Base-by-base conservation (phyloP, 2,888 invertebrate genomes). In the Orchesellides sinensis region DNA sequence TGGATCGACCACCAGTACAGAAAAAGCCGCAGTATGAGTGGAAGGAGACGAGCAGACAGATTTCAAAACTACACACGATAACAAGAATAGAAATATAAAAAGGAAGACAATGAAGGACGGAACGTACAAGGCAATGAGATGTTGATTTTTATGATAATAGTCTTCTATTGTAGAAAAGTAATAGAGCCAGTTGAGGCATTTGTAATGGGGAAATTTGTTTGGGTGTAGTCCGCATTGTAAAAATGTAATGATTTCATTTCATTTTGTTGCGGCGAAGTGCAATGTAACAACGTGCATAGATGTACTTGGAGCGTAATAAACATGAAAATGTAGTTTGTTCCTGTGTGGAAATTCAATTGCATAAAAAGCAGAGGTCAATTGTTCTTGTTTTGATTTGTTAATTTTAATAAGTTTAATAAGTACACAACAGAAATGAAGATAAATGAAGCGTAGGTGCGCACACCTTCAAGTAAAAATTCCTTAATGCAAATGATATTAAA, bases 1-100 rank as follows among this genome's bases (percentile, higher is more conserved):
- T 59, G 45, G 54, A 79, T 70, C 79, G 79, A 79, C 79, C 70
- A 79, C 79, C 79, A 79, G 21, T 65, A 63, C 32, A 59, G 77
- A 40, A 32, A 47, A 8, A 17, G 32, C 61, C 14, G 61, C 56
- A 25, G 49, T 12, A 6, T 8, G 35, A 47, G 47, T n/a, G 47
- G n/a, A n/a, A n/a, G n/a, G n/a, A n/a, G n/a, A n/a, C n/a, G n/a
- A n/a, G n/a, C n/a, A n/a, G n/a, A n/a, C n/a, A n/a, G n/a, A n/a
- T n/a, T n/a, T n/a, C n/a, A n/a, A n/a, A n/a, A n/a, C n/a, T n/a
- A n/a, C n/a, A n/a, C n/a, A n/a, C n/a, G 54, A 21, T 21, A 10
- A 23, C 19, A 21, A 4, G 5, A 23, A 3, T 54, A 21, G 23
- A 21, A 54, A 54, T 8, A 35, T 17, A 21, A 1, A 3, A 52